These are phyloP conservation scores for Vanessa tameamea DNA, from an alignment of 1,140 invertebrate species.

Conservation along the genomic window DNA sequence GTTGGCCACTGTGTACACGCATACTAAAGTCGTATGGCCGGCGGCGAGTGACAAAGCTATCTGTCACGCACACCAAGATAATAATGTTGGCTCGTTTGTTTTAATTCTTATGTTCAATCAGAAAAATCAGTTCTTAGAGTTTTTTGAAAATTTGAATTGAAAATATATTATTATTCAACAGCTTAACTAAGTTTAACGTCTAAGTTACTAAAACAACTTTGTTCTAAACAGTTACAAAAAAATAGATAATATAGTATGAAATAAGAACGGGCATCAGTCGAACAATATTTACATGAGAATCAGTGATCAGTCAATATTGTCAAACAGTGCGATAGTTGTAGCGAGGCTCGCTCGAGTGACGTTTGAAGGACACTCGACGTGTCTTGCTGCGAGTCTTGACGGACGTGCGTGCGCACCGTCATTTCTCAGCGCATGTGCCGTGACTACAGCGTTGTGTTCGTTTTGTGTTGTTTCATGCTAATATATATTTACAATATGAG, in stretches of 20 bases:
- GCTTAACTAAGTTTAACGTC: too few species aligned
- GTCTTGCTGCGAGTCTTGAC: conserved; percentile 20
- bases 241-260: not conserved
- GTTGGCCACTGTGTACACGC: too few species aligned
- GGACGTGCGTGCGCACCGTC: conserved; percentile 33
- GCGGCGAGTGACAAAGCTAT: too few species aligned
- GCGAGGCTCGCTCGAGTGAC: conserved; percentile 18
- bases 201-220: not conserved
- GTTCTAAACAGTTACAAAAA: not conserved
- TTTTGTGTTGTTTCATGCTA: conserved; percentile 23
- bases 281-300: conserved; percentile 11
- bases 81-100: too few species aligned
- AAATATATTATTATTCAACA: too few species aligned
- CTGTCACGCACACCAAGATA: too few species aligned
- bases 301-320: conserved; percentile 24
- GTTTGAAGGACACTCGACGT: conserved; percentile 33
- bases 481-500: conserved; percentile 30
- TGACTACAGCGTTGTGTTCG: conserved; percentile 24
- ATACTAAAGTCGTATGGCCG: too few species aligned
- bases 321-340: conserved; percentile 16
- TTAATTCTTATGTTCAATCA: too few species aligned
- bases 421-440: conserved; percentile 33
- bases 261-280: not conserved
- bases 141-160: too few species aligned
- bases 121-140: too few species aligned